These are phyloP conservation scores for Dendrolimus houi DNA, from an alignment of 2,888 invertebrate genomes.

Conservation along the genomic window DNA sequence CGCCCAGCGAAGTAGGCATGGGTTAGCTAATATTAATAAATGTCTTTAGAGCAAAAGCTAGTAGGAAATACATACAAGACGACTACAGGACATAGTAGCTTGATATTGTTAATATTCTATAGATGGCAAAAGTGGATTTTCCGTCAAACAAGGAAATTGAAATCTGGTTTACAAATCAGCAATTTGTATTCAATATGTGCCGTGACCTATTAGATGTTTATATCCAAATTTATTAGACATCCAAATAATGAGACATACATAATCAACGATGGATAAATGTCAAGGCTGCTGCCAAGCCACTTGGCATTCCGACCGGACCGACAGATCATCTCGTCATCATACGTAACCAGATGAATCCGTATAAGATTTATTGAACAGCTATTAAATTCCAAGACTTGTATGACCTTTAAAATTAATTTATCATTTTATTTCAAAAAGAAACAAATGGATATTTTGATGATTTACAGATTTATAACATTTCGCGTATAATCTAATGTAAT, in stretches of 20 bases:
- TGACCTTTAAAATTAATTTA: no score
- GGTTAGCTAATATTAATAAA: no score
- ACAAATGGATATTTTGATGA: no score
- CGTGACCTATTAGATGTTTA: not conserved
- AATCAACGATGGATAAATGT: constrained; percentile 1
- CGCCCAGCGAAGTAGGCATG: no score
- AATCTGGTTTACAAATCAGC: not conserved
- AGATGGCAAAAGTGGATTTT: not conserved
- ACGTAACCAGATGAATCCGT: not conserved
- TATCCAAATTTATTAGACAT: not conserved
- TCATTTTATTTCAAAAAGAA: no score
- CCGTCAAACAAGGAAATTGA: not conserved
- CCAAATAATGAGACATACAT: not conserved
- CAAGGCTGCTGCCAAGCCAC: constrained; percentile 1
- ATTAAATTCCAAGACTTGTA: no score
- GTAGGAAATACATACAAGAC: no score
- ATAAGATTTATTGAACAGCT: no score
- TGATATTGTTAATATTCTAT: not conserved
- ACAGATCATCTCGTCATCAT: not conserved
- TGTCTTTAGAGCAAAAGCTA: no score
- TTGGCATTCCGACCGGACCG: constrained; percentile 2
- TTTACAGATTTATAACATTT: no score
- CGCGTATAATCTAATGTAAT: no score
- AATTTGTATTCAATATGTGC: not conserved
- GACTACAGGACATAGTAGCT: no score